These are phyloP conservation scores for Ahaetulla prasina DNA, from an alignment of 2,113 vertebrate genomes.

Conservation along the genomic window DNA sequence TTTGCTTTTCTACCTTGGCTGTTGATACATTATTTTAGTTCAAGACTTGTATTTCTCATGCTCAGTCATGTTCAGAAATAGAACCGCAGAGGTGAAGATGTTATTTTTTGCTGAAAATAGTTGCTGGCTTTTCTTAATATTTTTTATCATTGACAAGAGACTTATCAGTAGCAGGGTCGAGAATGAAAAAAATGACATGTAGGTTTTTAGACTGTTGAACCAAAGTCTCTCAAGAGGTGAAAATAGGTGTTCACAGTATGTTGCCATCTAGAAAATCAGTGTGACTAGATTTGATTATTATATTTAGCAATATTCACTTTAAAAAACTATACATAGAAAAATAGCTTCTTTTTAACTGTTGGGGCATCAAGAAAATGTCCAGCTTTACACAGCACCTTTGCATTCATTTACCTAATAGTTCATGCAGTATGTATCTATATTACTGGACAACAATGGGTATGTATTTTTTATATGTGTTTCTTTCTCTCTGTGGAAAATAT, in stretches of 20 bases:
- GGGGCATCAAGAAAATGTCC: not conserved
- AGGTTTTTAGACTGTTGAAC: not conserved
- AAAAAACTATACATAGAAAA: not conserved
- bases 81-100: not conserved
- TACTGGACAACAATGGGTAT: not conserved
- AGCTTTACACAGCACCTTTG: not conserved
- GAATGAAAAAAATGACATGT: not conserved
- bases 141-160: not conserved
- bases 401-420: not conserved
- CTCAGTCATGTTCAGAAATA: not conserved
- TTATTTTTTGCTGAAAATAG: not conserved
- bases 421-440: not conserved
- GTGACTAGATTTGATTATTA: not conserved
- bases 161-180: not conserved
- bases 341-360: not conserved
- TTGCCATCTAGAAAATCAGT: too few species aligned
- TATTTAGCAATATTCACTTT: not conserved
- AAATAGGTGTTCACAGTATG: not conserved
- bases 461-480: not conserved
- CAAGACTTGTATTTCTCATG: not conserved
- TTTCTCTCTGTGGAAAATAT: not conserved
- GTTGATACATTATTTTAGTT: not conserved
- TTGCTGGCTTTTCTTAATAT: not conserved
- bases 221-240: not conserved
- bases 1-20: not conserved